A percentile compares a stretch with the other conserved stretches of the same genome.
phyloP scores from a whole-genome alignment of 2,888 invertebrate genomes.

The Andrena dorsata region DNA sequence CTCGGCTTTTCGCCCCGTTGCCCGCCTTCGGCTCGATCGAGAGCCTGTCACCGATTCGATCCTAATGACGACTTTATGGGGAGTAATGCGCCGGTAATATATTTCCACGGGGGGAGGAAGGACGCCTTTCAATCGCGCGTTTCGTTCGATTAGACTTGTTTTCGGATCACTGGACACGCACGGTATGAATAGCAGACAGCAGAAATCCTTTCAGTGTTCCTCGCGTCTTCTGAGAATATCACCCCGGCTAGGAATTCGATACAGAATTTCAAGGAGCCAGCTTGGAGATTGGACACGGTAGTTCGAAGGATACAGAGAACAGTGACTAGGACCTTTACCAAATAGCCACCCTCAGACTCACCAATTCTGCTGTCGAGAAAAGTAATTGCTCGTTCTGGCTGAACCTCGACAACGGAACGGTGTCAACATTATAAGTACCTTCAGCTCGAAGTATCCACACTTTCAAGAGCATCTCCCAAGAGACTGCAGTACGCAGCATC shows the following conservation, averaged over 20 bases:
- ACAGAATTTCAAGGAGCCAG: not conserved
- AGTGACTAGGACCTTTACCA: conserved; percentile 3
- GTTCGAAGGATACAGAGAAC: not conserved
- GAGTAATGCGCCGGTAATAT: conserved; percentile 34
- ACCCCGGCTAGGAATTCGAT: too few species aligned
- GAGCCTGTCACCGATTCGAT: conserved; percentile 48
- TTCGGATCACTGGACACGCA: not conserved
- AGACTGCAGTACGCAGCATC: not conserved
- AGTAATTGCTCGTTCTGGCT: conserved; percentile 13
- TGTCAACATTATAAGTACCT: not conserved
- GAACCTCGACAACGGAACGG: not conserved
- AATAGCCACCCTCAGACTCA: not conserved
- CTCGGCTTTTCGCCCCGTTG: conserved; percentile 25
- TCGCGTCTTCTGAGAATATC: not conserved
- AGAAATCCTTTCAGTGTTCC: not conserved
- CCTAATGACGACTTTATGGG: conserved; percentile 56
- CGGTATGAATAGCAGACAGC: not conserved
- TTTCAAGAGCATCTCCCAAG: conserved; percentile 3
- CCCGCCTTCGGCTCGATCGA: conserved; percentile 52
- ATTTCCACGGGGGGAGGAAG: not conserved
- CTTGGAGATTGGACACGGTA: not conserved
- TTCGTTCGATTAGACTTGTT: conserved; percentile 1
- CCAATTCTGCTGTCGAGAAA: not conserved
- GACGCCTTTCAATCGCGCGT: not conserved
- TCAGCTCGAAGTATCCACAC: not conserved